Evolutionary conservation across 2,888 invertebrate species (phyloP).

Genomic region (Plebejus melissa): DNA sequence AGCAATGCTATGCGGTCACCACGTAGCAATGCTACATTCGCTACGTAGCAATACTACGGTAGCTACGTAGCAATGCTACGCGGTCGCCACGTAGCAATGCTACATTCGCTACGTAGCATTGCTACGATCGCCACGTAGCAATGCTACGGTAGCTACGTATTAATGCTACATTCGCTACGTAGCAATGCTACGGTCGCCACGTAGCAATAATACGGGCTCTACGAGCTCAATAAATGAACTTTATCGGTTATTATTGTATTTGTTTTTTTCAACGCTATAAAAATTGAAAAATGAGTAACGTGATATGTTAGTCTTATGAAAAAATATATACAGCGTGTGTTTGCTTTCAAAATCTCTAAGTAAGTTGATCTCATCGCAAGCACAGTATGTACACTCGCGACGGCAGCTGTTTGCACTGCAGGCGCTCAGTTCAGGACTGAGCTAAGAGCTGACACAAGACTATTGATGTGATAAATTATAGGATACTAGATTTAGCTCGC

Average conservation of each 20-base stretch:
- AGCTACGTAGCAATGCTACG: background rate
- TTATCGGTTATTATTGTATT: no score
- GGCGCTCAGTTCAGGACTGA: conserved; percentile 29
- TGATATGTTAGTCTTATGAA: no score
- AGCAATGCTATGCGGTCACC: background rate
- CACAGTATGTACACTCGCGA: background rate
- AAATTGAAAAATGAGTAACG: background rate
- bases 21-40: background rate
- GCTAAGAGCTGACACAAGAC: conserved; percentile 1
- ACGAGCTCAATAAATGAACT: no score
- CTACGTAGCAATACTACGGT: background rate
- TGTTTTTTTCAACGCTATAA: background rate
- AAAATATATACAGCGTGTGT: background rate
- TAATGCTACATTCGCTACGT: background rate
- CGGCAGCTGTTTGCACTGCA: conserved; percentile 33
- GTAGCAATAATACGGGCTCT: background rate
- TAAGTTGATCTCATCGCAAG: conserved; percentile 9
- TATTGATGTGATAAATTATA: background rate
- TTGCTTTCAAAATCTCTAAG: background rate
- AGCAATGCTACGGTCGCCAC: background rate
- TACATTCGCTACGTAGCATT: background rate
- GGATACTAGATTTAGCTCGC: background rate
- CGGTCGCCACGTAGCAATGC: background rate
- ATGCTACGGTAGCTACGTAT: background rate
- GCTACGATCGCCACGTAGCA: background rate